phyloP scores from a whole-genome alignment of 2,113 vertebrate genomes.

The Aegithalos caudatus region DNA sequence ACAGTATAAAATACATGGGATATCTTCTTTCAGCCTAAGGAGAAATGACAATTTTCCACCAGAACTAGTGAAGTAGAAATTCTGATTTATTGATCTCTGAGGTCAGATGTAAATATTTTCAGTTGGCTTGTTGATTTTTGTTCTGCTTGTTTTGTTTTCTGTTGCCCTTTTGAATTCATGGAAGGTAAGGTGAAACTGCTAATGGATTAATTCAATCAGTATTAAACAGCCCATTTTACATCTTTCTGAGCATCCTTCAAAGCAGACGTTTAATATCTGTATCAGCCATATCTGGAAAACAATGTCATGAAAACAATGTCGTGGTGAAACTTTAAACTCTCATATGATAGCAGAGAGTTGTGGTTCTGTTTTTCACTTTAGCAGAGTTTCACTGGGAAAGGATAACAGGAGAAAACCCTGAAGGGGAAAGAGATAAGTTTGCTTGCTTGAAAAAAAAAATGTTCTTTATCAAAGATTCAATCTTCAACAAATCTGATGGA shows the following conservation, averaged over 20 bases:
- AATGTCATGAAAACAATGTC: not conserved
- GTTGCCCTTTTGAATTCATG: not conserved
- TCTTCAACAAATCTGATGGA: not conserved
- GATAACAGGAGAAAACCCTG: slow-evolving; percentile 11
- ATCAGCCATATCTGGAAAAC: slow-evolving; percentile 4
- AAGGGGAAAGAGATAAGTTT: slow-evolving; percentile 25
- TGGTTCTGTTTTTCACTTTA: not conserved
- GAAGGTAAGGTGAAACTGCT: slow-evolving; percentile 8
- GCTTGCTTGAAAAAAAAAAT: slow-evolving; percentile 22
- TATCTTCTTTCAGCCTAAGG: not conserved
- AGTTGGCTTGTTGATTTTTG: not conserved
- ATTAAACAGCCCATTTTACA: not conserved
- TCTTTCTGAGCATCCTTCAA: not conserved
- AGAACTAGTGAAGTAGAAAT: not conserved
- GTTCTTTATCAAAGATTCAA: slow-evolving; percentile 1
- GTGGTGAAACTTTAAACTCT: not conserved
- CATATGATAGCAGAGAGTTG: not conserved
- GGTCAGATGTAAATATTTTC: not conserved
- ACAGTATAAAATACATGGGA: not conserved
- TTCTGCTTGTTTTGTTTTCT: not conserved
- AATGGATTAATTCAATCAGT: not conserved
- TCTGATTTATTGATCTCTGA: slow-evolving; percentile 15
- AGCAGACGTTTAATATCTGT: not conserved
- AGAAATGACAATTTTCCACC: not conserved
- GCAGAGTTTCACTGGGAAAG: not conserved